Conservation (phyloP, 2,888 invertebrate species). For the Xanthorhoe spadicearia region DNA sequence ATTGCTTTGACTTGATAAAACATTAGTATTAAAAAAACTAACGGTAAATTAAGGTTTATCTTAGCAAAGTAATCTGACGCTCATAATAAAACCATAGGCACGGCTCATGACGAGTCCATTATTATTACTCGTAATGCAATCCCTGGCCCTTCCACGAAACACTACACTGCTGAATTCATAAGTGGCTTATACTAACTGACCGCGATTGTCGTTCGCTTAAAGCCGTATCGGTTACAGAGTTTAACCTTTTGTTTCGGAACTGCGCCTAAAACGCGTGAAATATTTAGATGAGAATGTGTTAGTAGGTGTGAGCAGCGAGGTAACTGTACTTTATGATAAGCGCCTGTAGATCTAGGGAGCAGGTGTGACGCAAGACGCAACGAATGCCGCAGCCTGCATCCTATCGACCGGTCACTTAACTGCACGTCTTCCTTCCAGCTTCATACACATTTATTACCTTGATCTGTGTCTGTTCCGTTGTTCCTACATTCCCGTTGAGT, state of each 20-base stretch:
- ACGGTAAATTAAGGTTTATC: constrained; percentile 16
- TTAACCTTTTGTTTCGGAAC: constrained; percentile 43
- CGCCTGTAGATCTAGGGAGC: constrained; percentile 51
- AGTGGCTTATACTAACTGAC: constrained; percentile 57
- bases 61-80: constrained; percentile 35
- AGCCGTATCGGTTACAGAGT: constrained; percentile 45
- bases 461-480: constrained; percentile 4
- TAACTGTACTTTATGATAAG: constrained; percentile 68
- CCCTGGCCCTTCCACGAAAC: constrained; percentile 60
- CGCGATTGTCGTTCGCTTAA: constrained; percentile 48
- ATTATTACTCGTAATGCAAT: constrained; percentile 57
- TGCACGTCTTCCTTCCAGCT: constrained; percentile 39
- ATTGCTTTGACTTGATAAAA: too few species aligned
- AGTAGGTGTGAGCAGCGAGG: constrained; percentile 53
- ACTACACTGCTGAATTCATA: constrained; percentile 57
- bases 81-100: constrained; percentile 41
- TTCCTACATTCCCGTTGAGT: not conserved
- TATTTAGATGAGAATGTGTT: constrained; percentile 52
- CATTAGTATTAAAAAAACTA: not conserved
- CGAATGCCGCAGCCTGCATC: constrained; percentile 58
- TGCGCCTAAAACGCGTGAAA: constrained; percentile 35
- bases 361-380: constrained; percentile 77
- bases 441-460: constrained; percentile 20
- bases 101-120: constrained; percentile 23
- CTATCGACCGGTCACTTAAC: constrained; percentile 67